These are phyloP conservation scores for Notodonta ziczac DNA, from an alignment of 2,888 invertebrate species.

Conservation along the genomic window DNA sequence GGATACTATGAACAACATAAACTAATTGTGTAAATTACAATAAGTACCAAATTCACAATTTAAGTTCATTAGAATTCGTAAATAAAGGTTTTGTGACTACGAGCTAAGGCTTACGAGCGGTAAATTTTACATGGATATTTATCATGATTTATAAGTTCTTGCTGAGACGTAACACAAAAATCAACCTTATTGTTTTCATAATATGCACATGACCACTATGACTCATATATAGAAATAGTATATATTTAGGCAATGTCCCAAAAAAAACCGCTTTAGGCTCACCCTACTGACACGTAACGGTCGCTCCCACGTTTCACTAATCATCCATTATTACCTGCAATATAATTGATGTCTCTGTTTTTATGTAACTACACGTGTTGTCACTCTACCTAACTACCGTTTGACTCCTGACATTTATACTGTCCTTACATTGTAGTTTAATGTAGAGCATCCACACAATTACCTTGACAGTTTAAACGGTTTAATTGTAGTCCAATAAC, in stretches of 20 bases:
- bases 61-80: no score
- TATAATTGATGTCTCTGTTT: slow-evolving; percentile 61
- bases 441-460: slow-evolving; percentile 11
- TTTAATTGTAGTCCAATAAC: background rate
- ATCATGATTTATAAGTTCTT: no score
- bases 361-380: slow-evolving; percentile 48
- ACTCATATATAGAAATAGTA: no score
- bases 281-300: slow-evolving; percentile 53
- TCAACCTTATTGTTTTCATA: no score
- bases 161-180: no score
- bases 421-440: slow-evolving; percentile 9
- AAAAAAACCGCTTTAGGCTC: slow-evolving; percentile 18
- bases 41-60: no score
- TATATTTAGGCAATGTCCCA: no score
- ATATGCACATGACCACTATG: background rate
- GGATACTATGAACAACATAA: no score
- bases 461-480: background rate
- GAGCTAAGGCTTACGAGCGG: no score
- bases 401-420: slow-evolving; percentile 7
- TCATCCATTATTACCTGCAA: slow-evolving; percentile 60
- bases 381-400: slow-evolving; percentile 10
- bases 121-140: no score
- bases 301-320: slow-evolving; percentile 55
- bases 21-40: no score
- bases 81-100: no score